phyloP scores from a whole-genome alignment of 2,888 invertebrate species.

The Alsophila aescularia region DNA sequence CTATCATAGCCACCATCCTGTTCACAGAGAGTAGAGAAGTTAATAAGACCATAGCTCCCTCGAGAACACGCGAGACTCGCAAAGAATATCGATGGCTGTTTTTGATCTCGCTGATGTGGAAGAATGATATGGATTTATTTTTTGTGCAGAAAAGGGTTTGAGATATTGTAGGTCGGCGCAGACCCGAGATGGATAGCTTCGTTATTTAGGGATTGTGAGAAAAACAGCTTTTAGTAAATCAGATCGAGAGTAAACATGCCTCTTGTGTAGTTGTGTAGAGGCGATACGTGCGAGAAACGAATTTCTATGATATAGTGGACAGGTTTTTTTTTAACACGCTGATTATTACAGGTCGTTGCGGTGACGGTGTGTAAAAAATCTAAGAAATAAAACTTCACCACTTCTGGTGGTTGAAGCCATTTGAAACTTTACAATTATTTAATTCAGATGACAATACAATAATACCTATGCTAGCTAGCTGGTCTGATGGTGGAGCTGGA shows the following conservation, averaged over 20 bases:
- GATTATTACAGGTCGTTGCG: no score
- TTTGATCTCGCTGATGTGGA: constrained; percentile 25
- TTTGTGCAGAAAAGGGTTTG: constrained; percentile 22
- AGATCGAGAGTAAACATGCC: constrained; percentile 16
- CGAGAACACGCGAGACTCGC: constrained; percentile 12
- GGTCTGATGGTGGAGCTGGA: no score
- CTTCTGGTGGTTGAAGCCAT: no score
- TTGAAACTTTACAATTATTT: no score
- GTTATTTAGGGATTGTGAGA: constrained; percentile 13
- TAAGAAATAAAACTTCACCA: no score
- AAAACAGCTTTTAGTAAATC: constrained; percentile 23
- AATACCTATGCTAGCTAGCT: no score
- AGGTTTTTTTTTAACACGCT: no score
- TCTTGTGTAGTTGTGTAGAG: neutral
- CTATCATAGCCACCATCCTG: constrained; percentile 5
- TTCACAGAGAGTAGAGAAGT: constrained; percentile 9
- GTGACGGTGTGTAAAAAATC: no score
- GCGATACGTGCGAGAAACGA: neutral
- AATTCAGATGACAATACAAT: no score
- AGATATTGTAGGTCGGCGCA: constrained; percentile 12
- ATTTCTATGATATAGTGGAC: no score
- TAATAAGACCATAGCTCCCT: constrained; percentile 18
- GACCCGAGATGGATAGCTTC: constrained; percentile 6
- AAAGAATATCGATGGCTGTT: constrained; percentile 27
- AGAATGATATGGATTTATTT: constrained; percentile 28